These are phyloP conservation scores for Cololabis saira DNA, from an alignment of 2,113 vertebrate species.

Conservation along the genomic window DNA sequence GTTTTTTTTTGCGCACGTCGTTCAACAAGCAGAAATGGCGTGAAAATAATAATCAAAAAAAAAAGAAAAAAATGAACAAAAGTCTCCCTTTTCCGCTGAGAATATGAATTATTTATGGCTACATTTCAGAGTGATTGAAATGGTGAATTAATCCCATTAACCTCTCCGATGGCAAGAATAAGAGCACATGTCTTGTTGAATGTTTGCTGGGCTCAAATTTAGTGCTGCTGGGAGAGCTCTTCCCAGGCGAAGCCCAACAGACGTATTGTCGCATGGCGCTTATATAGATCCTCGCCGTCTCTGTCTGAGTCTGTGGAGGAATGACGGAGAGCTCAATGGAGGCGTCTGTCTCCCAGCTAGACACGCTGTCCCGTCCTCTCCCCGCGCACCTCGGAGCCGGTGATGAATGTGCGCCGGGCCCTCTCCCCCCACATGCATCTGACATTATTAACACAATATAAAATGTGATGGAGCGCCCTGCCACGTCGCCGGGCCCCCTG, in stretches of 20 bases:
- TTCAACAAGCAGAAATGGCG: conserved; percentile 37
- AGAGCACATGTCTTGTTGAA: conserved; percentile 75
- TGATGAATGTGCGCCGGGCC: conserved; percentile 70
- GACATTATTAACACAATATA: conserved; percentile 84
- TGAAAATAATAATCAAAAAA: conserved; percentile 53
- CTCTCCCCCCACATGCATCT: conserved; percentile 67
- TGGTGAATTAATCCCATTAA: conserved; percentile 76
- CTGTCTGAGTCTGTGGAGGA: conserved; percentile 67
- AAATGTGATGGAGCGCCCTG: conserved; percentile 78
- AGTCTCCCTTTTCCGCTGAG: conserved; percentile 44
- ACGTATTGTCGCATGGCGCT: conserved; percentile 74
- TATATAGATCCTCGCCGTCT: conserved; percentile 74
- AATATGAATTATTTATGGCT: conserved; percentile 72
- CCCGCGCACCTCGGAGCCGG: conserved; percentile 46
- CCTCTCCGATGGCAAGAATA: conserved; percentile 70
- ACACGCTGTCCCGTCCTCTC: conserved; percentile 57
- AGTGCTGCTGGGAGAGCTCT: conserved; percentile 67
- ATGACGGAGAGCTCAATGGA: conserved; percentile 79
- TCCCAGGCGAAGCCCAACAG: conserved; percentile 64
- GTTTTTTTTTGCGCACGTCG: conserved; percentile 28
- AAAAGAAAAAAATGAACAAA: conserved; percentile 63
- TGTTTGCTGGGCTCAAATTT: conserved; percentile 72
- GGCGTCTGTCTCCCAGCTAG: conserved; percentile 70
- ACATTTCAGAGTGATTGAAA: conserved; percentile 70
- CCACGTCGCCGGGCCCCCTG: conserved; percentile 44